Evolutionary conservation across 1,140 invertebrate species (phyloP), one percentile per base, ranked within the genome.

Genomic region (Meteorus sp.): DNA sequence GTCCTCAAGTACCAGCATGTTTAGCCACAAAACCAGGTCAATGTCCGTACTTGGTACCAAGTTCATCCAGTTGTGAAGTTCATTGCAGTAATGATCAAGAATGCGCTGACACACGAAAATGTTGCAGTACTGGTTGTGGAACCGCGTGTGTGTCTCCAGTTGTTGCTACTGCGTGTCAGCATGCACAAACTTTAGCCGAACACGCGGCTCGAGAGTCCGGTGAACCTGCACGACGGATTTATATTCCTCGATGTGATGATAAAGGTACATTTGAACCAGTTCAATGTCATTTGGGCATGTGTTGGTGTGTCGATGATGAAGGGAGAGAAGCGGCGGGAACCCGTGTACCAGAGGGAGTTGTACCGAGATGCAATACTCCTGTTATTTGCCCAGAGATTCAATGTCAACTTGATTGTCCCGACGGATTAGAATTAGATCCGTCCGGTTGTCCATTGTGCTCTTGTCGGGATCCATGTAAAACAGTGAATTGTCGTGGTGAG

Each of bases 291-390:
- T 83, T 84, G 0, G 87, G 86, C 5, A 83, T 88, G 62, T 97
- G 94, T 71, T 95, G 93, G 93, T 96, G 94, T 77, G 92, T 95
- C 0, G 92, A 95, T 65, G 81, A 85, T 29, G 85, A 89, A 64
- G 93, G 93, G 0, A 88, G 89, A 41, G 92, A 94, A 75, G 77
- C 90, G n/a, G 82, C 86, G 3, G 81, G 86, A 25, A 86, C 85
- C 0, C 71, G 83, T 4, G 76, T 79, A 0, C 70, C 75, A 20
- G 70, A 73, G 57, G 79, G 76, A 0, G 33, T 69, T 0, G 47
- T 62, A 3, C 76, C 75, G 0, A 66, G 59, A 4, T 80, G 78
- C 43, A 75, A 51, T 22, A 80, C 74, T 11, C 86, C 86, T 1
- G 68, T 76, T 1, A 62, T 69, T 13, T 93, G 91, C 68, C 84